Conservation (phyloP, 2,888 invertebrate species). For the Mycalesis mineus region DNA sequence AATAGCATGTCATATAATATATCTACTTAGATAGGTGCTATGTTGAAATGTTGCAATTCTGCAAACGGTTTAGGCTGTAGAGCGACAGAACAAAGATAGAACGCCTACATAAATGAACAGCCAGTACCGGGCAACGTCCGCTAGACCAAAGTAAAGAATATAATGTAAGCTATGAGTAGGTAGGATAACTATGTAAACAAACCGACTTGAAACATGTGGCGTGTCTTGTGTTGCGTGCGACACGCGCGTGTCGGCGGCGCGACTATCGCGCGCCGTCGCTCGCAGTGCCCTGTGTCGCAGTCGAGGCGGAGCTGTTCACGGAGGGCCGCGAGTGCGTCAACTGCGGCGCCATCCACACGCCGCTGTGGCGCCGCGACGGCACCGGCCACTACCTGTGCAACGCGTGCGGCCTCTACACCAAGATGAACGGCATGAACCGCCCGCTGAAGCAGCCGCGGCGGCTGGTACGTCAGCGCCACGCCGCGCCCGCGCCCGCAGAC, state of each 20-base stretch:
- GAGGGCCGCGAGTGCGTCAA: slow-evolving; percentile 98
- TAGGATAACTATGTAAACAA: too few species aligned
- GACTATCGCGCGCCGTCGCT: too few species aligned
- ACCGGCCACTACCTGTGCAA: slow-evolving; percentile 99
- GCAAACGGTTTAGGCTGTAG: too few species aligned
- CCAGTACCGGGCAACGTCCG: too few species aligned
- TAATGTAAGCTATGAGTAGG: too few species aligned
- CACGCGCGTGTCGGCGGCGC: background rate
- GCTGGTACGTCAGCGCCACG: slow-evolving; percentile 88
- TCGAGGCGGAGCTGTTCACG: slow-evolving; percentile 87
- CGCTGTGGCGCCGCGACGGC: slow-evolving; percentile 98
- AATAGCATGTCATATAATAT: too few species aligned
- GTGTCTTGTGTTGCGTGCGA: background rate
- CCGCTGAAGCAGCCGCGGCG: slow-evolving; percentile 98
- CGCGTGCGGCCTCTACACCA: slow-evolving; percentile 99
- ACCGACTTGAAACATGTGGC: too few species aligned
- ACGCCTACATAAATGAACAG: too few species aligned
- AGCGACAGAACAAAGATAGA: too few species aligned
- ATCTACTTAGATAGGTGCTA: too few species aligned
- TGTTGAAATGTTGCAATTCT: too few species aligned
- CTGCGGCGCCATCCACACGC: slow-evolving; percentile 98
- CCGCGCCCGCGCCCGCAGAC: slow-evolving; percentile 59
- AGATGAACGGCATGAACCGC: slow-evolving; percentile 99
- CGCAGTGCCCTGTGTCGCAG: slow-evolving; percentile 47
- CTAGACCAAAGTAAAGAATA: too few species aligned